A percentile compares a stretch with the other conserved stretches of the same genome.
phyloP scores from a whole-genome alignment of 1,140 invertebrate genomes.

The Metopolophium dirhodum region DNA sequence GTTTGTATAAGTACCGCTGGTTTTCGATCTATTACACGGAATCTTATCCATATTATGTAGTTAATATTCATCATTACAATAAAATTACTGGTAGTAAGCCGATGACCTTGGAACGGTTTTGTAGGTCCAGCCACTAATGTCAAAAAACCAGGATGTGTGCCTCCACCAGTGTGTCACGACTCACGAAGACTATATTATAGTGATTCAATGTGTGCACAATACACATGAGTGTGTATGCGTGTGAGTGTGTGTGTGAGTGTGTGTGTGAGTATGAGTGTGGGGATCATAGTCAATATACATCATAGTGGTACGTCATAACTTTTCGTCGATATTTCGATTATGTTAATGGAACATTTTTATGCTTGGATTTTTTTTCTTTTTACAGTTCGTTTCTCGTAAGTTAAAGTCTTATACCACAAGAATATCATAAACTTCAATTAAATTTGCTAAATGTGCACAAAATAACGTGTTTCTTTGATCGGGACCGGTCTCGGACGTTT shows the following conservation, averaged over 20 bases:
- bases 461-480: neutral
- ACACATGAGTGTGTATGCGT: neutral
- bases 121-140: neutral
- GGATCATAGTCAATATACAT: neutral
- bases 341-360: neutral
- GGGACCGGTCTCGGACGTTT: neutral
- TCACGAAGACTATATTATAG: neutral
- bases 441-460: neutral
- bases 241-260: neutral
- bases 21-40: neutral
- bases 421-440: slow-evolving; percentile 8
- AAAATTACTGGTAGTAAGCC: neutral
- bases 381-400: neutral
- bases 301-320: neutral
- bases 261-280: neutral
- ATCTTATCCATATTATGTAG: neutral
- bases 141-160: neutral
- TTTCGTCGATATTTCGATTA: neutral
- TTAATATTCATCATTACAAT: neutral
- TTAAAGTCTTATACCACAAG: neutral
- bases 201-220: neutral
- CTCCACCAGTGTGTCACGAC: neutral
- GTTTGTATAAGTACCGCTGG: neutral
- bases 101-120: neutral
- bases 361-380: neutral